A percentile compares a stretch with the other conserved stretches of the same genome.
phyloP scores from a whole-genome alignment of 2,113 vertebrate genomes.

The Phodopus roborovskii region DNA sequence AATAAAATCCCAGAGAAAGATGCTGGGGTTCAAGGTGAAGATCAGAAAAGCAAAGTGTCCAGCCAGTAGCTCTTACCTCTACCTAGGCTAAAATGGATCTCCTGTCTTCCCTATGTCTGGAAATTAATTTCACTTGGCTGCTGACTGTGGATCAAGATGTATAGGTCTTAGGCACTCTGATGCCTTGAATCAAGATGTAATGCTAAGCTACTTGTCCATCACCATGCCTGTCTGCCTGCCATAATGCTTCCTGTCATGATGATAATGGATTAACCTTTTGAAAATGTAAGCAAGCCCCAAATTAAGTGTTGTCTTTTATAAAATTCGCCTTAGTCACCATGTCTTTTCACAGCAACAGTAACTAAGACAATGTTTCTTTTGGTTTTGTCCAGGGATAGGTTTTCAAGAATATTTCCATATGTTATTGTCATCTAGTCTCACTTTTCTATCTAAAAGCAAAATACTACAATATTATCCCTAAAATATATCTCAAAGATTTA shows the following conservation, averaged over 20 bases:
- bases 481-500: not conserved
- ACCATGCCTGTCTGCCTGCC: not conserved
- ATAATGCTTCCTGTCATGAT: not conserved
- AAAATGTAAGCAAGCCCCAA: not conserved
- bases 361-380: not conserved
- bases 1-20: too few species aligned
- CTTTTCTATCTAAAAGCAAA: constrained; percentile 30
- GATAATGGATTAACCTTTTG: not conserved
- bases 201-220: not conserved
- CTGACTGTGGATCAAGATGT: not conserved
- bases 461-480: not conserved
- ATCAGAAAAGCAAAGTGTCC: too few species aligned
- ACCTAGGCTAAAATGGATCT: too few species aligned
- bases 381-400: not conserved
- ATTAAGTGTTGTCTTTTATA: not conserved
- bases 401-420: not conserved
- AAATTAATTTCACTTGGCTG: not conserved
- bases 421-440: not conserved
- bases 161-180: not conserved
- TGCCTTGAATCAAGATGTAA: not conserved
- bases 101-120: too few species aligned
- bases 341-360: not conserved
- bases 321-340: not conserved
- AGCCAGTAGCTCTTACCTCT: too few species aligned
- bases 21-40: too few species aligned